These are phyloP conservation scores for Danio kyathit DNA, from an alignment of 2,797 vertebrate genomes.

Conservation along the genomic window DNA sequence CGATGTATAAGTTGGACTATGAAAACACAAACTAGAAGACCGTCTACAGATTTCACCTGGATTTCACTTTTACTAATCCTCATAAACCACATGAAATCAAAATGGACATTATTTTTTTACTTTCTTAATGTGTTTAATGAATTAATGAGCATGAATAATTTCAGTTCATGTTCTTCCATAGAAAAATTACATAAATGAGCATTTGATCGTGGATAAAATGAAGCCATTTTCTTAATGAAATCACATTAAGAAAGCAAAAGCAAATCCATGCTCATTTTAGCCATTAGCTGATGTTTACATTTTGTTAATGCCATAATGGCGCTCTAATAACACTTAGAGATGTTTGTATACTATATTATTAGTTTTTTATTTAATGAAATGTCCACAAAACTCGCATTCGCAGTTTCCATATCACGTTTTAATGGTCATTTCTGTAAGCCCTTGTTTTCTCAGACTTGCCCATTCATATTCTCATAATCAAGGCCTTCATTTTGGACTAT, in stretches of 20 bases:
- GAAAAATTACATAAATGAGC: background rate
- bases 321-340: background rate
- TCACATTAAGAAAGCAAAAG: background rate
- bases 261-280: constrained; percentile 60
- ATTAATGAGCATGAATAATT: background rate
- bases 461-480: background rate
- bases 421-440: background rate
- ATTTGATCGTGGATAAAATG: background rate
- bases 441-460: background rate
- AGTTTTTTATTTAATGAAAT: background rate
- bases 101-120: background rate
- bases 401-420: background rate
- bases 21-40: background rate
- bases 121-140: background rate
- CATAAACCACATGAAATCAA: background rate
- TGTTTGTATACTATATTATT: background rate
- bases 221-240: background rate
- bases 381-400: background rate
- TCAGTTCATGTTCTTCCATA: background rate
- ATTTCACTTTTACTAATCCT: background rate
- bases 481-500: background rate
- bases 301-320: constrained; percentile 61
- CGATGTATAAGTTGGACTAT: background rate
- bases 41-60: background rate
- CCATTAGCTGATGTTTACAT: constrained; percentile 78